phyloP scores from a whole-genome alignment of 1,140 invertebrate species.

The Batillaria attramentaria region DNA sequence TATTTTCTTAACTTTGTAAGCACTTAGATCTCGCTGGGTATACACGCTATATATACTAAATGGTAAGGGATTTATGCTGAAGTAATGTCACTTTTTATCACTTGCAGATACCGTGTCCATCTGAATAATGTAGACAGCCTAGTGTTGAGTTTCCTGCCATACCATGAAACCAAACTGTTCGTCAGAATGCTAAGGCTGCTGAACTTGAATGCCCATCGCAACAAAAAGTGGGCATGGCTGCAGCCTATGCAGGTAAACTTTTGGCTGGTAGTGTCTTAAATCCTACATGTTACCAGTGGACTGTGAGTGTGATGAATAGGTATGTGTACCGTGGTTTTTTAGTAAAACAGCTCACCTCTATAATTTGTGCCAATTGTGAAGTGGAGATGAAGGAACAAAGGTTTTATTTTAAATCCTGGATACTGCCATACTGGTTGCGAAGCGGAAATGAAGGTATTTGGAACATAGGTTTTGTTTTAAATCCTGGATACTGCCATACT shows the following conservation, averaged over 20 bases:
- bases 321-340: too few species aligned
- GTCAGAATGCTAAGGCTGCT: conserved; percentile 85
- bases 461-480: background rate
- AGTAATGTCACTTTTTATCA: conserved; percentile 20
- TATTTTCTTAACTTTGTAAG: too few species aligned
- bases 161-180: conserved; percentile 93
- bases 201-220: conserved; percentile 75
- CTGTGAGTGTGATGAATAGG: too few species aligned
- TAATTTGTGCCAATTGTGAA: too few species aligned
- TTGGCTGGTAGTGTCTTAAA: background rate
- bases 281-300: too few species aligned
- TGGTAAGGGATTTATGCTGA: too few species aligned
- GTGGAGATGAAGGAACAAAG: background rate
- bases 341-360: too few species aligned
- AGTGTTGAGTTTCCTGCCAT: conserved; percentile 87
- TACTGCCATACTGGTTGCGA: background rate
- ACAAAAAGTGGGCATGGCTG: conserved; percentile 86
- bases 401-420: background rate
- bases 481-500: background rate
- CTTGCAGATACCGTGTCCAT: conserved; percentile 85
- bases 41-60: too few species aligned
- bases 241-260: conserved; percentile 75
- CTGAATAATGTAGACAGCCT: conserved; percentile 88
- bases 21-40: too few species aligned
- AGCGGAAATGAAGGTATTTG: too few species aligned